A percentile compares a stretch with the other conserved stretches of the same genome.
Conservation (phyloP, 2,113 vertebrate genomes). For the Solenodon paradoxus region DNA sequence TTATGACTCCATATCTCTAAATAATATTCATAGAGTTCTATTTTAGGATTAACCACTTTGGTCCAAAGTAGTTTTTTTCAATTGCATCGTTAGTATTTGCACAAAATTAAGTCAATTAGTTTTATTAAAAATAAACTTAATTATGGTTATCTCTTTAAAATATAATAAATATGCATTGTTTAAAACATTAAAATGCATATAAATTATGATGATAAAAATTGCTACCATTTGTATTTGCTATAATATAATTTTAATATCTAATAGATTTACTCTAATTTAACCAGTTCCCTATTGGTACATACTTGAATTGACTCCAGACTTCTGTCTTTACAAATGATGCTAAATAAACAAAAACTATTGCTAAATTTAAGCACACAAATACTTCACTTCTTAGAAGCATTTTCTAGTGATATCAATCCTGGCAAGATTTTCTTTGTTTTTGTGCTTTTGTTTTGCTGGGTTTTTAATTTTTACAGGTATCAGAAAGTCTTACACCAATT, state of each 20-base stretch:
- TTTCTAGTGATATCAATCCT: background rate
- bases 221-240: background rate
- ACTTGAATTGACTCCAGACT: conserved; percentile 1
- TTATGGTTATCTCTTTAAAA: background rate
- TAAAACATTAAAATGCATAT: background rate
- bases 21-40: background rate
- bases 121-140: conserved; percentile 19
- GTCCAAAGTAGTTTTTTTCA: background rate
- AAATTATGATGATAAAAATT: conserved; percentile 13
- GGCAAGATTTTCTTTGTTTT: background rate
- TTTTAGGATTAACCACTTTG: background rate
- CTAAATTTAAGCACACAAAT: background rate
- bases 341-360: background rate
- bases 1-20: background rate
- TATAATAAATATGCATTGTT: background rate
- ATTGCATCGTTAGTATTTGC: background rate
- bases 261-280: background rate
- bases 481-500: background rate
- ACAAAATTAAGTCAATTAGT: conserved; percentile 40
- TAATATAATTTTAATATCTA: background rate
- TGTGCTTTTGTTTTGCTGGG: background rate
- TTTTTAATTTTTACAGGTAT: background rate
- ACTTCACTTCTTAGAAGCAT: background rate
- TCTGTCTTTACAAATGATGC: background rate
- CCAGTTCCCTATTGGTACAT: background rate